Conservation (phyloP, 2,113 vertebrate genomes). For the Pelodiscus sinensis region DNA sequence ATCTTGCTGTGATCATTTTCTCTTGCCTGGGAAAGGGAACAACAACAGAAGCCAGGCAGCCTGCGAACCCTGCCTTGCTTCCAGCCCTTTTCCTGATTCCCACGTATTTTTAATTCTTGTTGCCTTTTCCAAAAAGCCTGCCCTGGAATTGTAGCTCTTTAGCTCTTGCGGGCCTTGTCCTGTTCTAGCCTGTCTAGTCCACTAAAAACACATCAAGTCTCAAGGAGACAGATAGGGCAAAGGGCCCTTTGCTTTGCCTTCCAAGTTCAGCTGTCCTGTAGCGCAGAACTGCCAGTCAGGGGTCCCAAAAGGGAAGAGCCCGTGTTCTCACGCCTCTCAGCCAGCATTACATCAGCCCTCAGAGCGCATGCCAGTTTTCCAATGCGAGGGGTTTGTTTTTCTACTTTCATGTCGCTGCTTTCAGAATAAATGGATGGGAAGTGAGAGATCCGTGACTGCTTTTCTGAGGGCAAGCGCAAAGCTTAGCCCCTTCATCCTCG, state of each 20-base stretch:
- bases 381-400: neutral
- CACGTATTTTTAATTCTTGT: neutral
- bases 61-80: neutral
- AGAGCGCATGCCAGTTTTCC: neutral
- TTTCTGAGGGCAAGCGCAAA: neutral
- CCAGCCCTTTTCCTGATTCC: too few species aligned
- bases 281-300: neutral
- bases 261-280: neutral
- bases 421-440: neutral
- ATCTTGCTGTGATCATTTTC: neutral
- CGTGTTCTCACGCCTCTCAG: neutral
- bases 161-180: neutral
- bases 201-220: neutral
- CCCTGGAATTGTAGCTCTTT: neutral
- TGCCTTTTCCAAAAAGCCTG: neutral
- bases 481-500: neutral
- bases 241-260: neutral
- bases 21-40: neutral
- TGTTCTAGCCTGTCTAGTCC: neutral
- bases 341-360: neutral
- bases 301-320: neutral
- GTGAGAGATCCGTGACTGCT: neutral
- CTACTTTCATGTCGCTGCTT: neutral
- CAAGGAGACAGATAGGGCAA: neutral
- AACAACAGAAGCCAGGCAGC: neutral